Conservation (phyloP, 2,797 vertebrate species). For the Zalophus californianus region DNA sequence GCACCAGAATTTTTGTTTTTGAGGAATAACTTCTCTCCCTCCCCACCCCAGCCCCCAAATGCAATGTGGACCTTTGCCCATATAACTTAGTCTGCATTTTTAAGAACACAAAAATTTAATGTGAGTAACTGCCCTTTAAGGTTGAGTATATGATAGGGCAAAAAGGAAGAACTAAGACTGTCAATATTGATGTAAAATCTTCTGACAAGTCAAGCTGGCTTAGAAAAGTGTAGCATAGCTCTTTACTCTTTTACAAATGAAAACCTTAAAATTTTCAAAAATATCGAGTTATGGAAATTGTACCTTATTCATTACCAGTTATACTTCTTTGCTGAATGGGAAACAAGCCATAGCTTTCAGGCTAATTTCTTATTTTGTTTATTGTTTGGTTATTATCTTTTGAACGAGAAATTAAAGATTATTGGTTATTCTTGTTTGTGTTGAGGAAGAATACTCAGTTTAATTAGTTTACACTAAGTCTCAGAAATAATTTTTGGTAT, state of each 20-base stretch:
- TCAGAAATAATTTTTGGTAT: slow-evolving; percentile 27
- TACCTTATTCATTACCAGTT: not conserved
- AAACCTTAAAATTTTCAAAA: slow-evolving; percentile 61
- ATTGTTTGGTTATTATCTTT: slow-evolving; percentile 31
- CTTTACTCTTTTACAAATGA: slow-evolving; percentile 2
- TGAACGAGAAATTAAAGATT: slow-evolving; percentile 38
- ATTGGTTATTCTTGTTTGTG: not conserved
- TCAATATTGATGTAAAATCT: not conserved
- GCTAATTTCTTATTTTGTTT: slow-evolving; percentile 44
- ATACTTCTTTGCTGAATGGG: not conserved
- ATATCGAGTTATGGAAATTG: not conserved
- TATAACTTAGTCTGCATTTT: not conserved
- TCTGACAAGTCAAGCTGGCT: slow-evolving; percentile 20
- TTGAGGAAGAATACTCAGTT: slow-evolving; percentile 50
- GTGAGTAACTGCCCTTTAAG: slow-evolving; percentile 24
- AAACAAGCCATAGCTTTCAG: slow-evolving; percentile 33
- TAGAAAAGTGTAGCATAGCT: not conserved
- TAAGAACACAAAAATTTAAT: slow-evolving; percentile 33
- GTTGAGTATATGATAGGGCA: not conserved
- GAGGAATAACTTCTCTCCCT: not conserved
- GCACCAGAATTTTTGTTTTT: slow-evolving; percentile 17
- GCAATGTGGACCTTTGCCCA: not conserved
- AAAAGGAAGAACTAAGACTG: slow-evolving; percentile 13
- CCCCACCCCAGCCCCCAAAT: not conserved
- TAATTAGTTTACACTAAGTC: slow-evolving; percentile 49